Base-by-base conservation (phyloP, 2,113 vertebrate genomes). In the Prinia subflava region DNA sequence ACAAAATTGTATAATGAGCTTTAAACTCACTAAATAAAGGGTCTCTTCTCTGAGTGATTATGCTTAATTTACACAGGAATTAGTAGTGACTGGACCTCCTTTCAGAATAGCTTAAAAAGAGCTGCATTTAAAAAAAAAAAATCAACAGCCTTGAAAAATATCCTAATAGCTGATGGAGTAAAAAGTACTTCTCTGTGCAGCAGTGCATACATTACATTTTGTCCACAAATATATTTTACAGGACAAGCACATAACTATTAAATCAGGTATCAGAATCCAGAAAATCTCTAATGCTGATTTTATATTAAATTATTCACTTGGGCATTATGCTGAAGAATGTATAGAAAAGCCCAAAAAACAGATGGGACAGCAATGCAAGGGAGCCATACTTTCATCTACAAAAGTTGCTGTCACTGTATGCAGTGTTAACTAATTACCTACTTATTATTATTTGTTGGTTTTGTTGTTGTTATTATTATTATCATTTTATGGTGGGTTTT, bases 1-100 rank as follows among this genome's bases (percentile, higher is more conserved):
- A 95, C 73, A 90, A 97, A 97, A 96, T 81, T 96, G 93, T 92
- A 95, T 97, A 97, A 96, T 93, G 68, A 95, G 93, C 69, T 94
- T 96, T 96, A 95, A 97, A 94, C 69, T 94, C 83, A 78, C 88
- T 95, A 95, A 96, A 95, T 92, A 95, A 97, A 91, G 90, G 90
- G 68, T 97, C 68, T 93, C 52, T 92, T 95, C 56, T 96, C 86
- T 2, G 37, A 92, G 80, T 69, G 60, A 97, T 96, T 96, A 95
- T 71, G 52, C 80, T 90, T 96, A 89, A 96, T 96, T 96, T 96
- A 87, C 71, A 76, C 68, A 92, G 80, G 83, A 95, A 90, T 97
- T 95, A 97, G 67, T 78, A 74, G 90, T 86, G 82, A 91, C 88
- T 75, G 77, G 92, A 94, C 76, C 52, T 90, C 64, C 71, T 94